A percentile compares a stretch with the other conserved stretches of the same genome.
Evolutionary conservation across 2,797 vertebrate genomes (phyloP).

Genomic region (Megalops cyprinoides): DNA sequence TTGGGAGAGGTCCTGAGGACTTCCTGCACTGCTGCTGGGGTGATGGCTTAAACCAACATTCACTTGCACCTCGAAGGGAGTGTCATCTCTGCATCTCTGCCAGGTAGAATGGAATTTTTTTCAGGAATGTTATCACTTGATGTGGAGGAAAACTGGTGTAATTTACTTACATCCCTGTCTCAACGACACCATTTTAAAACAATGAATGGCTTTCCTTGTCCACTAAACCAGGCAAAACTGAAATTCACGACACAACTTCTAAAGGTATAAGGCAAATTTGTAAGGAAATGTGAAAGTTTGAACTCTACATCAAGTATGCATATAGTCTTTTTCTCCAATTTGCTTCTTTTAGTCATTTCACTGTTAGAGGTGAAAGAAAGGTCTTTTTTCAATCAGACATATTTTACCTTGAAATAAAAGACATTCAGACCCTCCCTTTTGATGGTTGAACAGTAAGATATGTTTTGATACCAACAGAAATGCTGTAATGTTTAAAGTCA

Average conservation of each 20-base stretch:
- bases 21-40: conserved; percentile 60
- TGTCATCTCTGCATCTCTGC: conserved; percentile 62
- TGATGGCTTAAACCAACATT: conserved; percentile 73
- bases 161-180: background rate
- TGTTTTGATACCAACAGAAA: conserved; percentile 32
- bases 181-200: background rate
- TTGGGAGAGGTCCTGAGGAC: conserved; percentile 45
- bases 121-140: conserved; percentile 66
- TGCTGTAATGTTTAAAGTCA: too few relatives aligned
- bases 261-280: background rate
- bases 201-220: background rate
- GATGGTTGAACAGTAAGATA: background rate
- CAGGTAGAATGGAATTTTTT: conserved; percentile 66
- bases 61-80: too few relatives aligned
- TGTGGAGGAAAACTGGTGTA: conserved; percentile 34
- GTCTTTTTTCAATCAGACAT: background rate
- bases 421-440: too few relatives aligned
- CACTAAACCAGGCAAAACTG: background rate
- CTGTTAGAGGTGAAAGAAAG: conserved; percentile 20
- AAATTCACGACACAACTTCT: background rate
- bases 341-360: conserved; percentile 35
- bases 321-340: too few relatives aligned
- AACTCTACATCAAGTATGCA: too few relatives aligned
- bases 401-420: conserved; percentile 30
- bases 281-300: background rate